Evolutionary conservation across 2,113 vertebrate species (phyloP), one percentile per base, ranked within the genome.

Genomic region (Pygoscelis adeliae): DNA sequence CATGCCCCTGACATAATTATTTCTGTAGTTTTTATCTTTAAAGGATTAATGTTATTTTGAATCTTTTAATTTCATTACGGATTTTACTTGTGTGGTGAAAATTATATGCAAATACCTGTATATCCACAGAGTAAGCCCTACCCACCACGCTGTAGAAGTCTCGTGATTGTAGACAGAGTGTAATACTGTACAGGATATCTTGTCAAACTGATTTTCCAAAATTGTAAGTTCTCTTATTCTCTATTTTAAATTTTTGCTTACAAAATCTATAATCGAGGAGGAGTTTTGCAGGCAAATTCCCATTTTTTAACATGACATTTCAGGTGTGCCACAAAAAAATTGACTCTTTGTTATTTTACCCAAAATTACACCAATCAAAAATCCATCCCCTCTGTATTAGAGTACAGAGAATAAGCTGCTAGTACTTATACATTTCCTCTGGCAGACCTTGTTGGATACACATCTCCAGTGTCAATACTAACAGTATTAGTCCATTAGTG

Each of bases 111-210:
- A 81, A 83, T 52, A 77, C 4, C 11, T 62, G 22, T 22, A 46
- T 19, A n/a, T 30, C 23, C 56, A 44, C 46, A 47, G 67, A 50
- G 7, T 18, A 49, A 34, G 44, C 40, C 52, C 42, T 27, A 17
- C 32, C 12, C 21, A 74, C 15, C n/a, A 62, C 0, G 0, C 47
- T 46, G 19, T 10, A 55, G 13, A 50, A 50, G 25, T 27, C 32
- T 42, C 8, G 2, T 55, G 40, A 83, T 1, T 56, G 32, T 7
- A 66, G 72, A n/a, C 22, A 71, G 49, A 36, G 15, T 11, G 36
- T 29, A 66, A 47, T 11, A 61, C 22, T 9, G 12, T 10, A 65
- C 9, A 38, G 52, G 46, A 5, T 14, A 52, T 11, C 67, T 23
- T 52, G 53, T 23, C n/a, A 81, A 86, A 42, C 4, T 16, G 29